Percentiles rank a stretch among this genome's conserved stretches.
Evolutionary conservation across 2,113 vertebrate genomes (phyloP).

Genomic region (Etheostoma spectabile): DNA sequence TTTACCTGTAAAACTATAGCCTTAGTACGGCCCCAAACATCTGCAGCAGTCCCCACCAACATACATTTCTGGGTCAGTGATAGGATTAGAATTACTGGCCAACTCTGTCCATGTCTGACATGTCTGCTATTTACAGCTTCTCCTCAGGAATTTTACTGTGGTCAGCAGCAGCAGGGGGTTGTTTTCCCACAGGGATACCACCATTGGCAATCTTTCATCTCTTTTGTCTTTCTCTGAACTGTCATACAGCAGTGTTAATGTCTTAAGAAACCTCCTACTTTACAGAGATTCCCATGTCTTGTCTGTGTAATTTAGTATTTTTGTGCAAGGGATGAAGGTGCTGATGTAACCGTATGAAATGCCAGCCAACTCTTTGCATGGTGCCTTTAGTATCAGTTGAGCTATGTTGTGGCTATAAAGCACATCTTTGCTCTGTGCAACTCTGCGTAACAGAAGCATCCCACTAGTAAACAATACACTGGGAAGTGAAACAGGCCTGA

Average conservation of each 20-base stretch:
- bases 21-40: not conserved
- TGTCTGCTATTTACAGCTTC: slow-evolving; percentile 42
- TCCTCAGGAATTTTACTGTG: slow-evolving; percentile 48
- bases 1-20: slow-evolving; percentile 14
- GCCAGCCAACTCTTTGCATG: not conserved
- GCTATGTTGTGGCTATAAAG: not conserved
- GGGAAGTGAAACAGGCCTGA: slow-evolving; percentile 21
- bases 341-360: slow-evolving; percentile 59
- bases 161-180: slow-evolving; percentile 58
- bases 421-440: not conserved
- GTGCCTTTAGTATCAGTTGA: not conserved
- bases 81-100: slow-evolving; percentile 8
- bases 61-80: not conserved
- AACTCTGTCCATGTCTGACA: slow-evolving; percentile 29
- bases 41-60: not conserved
- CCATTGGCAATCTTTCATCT: slow-evolving; percentile 11
- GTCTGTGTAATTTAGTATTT: not conserved
- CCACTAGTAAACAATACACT: not conserved
- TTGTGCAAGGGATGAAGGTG: not conserved
- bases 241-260: not conserved
- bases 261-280: not conserved
- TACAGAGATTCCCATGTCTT: not conserved
- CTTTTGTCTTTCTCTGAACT: slow-evolving; percentile 40
- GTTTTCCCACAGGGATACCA: slow-evolving; percentile 29
- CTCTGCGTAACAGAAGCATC: not conserved